Conservation (phyloP, 2,113 vertebrate species). For the Mixornis gularis region DNA sequence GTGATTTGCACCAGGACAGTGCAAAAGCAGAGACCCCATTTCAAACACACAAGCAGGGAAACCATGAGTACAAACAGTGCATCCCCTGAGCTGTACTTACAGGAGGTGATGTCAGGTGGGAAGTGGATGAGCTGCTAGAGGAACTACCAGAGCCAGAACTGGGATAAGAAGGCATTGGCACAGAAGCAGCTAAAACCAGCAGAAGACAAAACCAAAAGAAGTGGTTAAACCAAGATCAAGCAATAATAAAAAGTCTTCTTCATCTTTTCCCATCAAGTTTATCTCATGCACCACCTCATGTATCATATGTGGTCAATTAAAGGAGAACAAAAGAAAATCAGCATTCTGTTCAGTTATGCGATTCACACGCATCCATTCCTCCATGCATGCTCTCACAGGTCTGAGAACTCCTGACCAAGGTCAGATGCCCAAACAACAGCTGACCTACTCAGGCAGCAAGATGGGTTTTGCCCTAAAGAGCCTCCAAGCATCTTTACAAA, state of each 20-base stretch:
- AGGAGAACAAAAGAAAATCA: background rate
- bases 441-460: background rate
- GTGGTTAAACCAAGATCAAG: background rate
- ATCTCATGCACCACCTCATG: background rate
- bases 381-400: rapidly evolving
- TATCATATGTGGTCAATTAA: background rate
- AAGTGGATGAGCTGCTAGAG: conserved; percentile 86
- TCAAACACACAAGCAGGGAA: background rate
- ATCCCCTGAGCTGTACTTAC: conserved; percentile 69
- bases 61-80: background rate
- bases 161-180: conserved; percentile 81
- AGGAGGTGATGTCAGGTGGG: conserved; percentile 87
- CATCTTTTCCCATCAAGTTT: background rate
- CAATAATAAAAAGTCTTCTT: background rate
- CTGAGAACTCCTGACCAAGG: background rate
- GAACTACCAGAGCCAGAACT: conserved; percentile 86
- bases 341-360: background rate
- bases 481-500: background rate
- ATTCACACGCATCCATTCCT: background rate
- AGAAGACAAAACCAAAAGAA: background rate
- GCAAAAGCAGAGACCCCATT: background rate
- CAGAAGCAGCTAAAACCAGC: conserved; percentile 74
- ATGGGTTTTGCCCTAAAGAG: background rate
- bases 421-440: background rate
- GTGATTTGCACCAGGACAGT: background rate